Base-by-base conservation (phyloP, 2,113 vertebrate species). In the Ochotona curzoniae region DNA sequence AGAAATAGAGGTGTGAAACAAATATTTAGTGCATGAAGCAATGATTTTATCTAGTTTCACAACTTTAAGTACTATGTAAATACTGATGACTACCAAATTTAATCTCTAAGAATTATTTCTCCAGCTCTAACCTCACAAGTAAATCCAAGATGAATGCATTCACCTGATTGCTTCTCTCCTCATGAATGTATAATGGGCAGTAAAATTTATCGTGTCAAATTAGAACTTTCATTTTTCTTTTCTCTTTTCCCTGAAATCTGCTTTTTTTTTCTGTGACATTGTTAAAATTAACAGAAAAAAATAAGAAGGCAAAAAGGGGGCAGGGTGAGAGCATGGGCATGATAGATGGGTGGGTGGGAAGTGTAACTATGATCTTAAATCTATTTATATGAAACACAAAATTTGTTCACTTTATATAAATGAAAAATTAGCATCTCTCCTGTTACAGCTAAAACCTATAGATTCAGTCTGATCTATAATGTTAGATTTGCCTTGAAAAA, bases 91-190 rank as follows among this genome's bases (percentile, higher is more conserved):
- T 83, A n/a, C 49, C 9, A 84, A 89, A 75, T 76, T 93, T 74
- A 89, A 84, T 83, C 38, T 73, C 23, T 94, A 71, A 80, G 81
- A 71, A 67, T 81, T 89, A 13, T 76, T 44, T 51, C 44, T 70
- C 35, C 23, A 89, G 7, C 17, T 9, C 9, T 83, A 28, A n/a
- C 44, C 15, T 83, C 32, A 75, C 2, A n/a, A 25, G 57, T 76
- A 71, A 90, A 26, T 12, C 47, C 32, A 20, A 83, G 18, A 69
- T 75, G 35, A 95, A 87, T 89, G 63, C 83, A 89, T 67, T 74
- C 44, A 49, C n/a, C 71, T 91, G 64, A 38, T 49, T 95, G 67
- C 17, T 11, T 76, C 23, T 64, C 3, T 7, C 23, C 12, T 69
- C 14, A 4, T 67, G 9, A 91, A 66, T 80, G 28, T 67, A 14